These are phyloP conservation scores for Anarsia innoxiella DNA, from an alignment of 2,888 invertebrate genomes.

Conservation along the genomic window DNA sequence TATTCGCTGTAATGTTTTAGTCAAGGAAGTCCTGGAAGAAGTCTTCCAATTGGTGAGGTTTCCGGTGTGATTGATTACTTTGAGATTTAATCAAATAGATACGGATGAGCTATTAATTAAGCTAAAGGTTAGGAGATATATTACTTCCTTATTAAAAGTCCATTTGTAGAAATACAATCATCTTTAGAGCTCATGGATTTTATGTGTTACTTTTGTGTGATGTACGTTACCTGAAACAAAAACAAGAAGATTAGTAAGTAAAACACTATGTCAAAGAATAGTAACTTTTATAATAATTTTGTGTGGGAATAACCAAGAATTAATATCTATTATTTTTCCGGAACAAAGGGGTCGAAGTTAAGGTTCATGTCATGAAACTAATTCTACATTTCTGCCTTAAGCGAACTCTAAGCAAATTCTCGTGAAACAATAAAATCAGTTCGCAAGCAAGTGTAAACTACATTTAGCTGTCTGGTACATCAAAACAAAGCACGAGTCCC, in stretches of 20 bases:
- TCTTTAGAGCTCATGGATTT: not conserved
- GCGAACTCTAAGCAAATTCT: conserved; percentile 14
- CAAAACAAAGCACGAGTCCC: conserved; percentile 23
- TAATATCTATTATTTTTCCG: no score
- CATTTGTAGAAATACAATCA: no score
- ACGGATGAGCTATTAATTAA: not conserved
- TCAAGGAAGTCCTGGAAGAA: no score
- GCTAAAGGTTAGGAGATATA: not conserved
- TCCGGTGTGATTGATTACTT: not conserved
- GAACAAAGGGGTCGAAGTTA: not conserved
- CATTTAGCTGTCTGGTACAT: conserved; percentile 19
- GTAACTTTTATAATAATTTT: no score
- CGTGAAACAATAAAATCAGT: conserved; percentile 14
- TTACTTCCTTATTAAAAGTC: no score
- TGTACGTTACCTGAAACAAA: no score
- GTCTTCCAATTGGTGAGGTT: no score
- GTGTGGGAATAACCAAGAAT: not conserved
- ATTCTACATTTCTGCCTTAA: conserved; percentile 13
- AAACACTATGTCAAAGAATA: no score
- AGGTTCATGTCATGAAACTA: conserved; percentile 6
- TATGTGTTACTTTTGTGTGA: no score
- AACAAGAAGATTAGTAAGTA: no score
- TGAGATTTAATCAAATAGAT: not conserved
- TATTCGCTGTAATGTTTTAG: no score
- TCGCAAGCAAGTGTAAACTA: conserved; percentile 16